phyloP scores from a whole-genome alignment of 2,888 invertebrate genomes.

The Biston betularia region DNA sequence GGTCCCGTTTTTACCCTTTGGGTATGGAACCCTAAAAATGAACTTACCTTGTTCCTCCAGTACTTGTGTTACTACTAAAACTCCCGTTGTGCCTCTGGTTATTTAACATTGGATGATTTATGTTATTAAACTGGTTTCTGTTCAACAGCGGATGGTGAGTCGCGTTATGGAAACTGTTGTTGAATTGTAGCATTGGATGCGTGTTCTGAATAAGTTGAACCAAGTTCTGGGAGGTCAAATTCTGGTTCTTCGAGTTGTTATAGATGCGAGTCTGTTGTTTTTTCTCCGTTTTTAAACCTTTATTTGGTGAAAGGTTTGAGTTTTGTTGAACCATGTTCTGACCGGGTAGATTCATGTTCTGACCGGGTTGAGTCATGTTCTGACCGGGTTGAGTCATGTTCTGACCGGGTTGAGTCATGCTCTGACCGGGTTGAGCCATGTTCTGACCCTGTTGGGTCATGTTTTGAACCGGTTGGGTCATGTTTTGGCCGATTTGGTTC shows the following conservation, averaged over 20 bases:
- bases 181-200: constrained; percentile 77
- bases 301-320: constrained; percentile 57
- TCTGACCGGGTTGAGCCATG: constrained; percentile 56
- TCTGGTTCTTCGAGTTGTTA: constrained; percentile 61
- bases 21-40: no score
- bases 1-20: no score
- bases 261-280: constrained; percentile 71
- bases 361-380: constrained; percentile 44
- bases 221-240: constrained; percentile 68
- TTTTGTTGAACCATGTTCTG: constrained; percentile 47
- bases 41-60: constrained; percentile 51
- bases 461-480: constrained; percentile 39
- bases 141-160: constrained; percentile 78
- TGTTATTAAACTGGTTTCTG: constrained; percentile 58
- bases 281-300: constrained; percentile 49
- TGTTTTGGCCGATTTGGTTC: constrained; percentile 53
- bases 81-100: constrained; percentile 65
- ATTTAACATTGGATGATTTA: constrained; percentile 61
- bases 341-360: constrained; percentile 58
- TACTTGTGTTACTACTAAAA: constrained; percentile 50
- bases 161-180: constrained; percentile 76
- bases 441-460: constrained; percentile 57
- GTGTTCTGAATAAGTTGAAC: constrained; percentile 80
- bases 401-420: constrained; percentile 50
- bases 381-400: constrained; percentile 54